Conservation (phyloP, 2,888 invertebrate genomes). For the Papilio demoleus region DNA sequence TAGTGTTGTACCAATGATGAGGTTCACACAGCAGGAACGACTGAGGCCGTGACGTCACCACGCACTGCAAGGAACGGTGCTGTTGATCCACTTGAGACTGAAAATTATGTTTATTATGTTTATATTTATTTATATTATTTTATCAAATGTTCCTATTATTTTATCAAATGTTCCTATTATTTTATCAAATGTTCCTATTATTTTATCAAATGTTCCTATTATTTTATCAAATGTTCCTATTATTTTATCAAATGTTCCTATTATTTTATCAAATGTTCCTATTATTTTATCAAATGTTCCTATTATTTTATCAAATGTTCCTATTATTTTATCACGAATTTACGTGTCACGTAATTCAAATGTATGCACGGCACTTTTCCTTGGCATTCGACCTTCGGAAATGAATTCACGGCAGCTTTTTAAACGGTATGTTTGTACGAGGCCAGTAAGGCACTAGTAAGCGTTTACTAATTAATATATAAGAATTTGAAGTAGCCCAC, state of each 20-base stretch:
- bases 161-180: conserved; percentile 35
- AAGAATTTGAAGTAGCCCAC: conserved; percentile 38
- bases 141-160: conserved; percentile 33
- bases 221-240: conserved; percentile 35
- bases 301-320: conserved; percentile 36
- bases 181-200: conserved; percentile 36
- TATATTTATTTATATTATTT: not conserved
- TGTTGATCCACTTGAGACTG: conserved; percentile 33
- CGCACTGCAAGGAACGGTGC: conserved; percentile 29
- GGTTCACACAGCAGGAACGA: not conserved
- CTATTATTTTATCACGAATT: conserved; percentile 31
- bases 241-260: conserved; percentile 35
- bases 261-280: conserved; percentile 35
- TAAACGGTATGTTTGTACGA: conserved; percentile 22
- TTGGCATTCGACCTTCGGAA: conserved; percentile 3
- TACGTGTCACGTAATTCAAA: conserved; percentile 11
- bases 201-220: conserved; percentile 36
- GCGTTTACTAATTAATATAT: conserved; percentile 41
- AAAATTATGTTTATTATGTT: conserved; percentile 27
- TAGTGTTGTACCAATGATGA: not conserved
- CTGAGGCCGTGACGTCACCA: not conserved
- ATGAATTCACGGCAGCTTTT: conserved; percentile 21
- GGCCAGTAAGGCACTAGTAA: conserved; percentile 42
- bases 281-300: conserved; percentile 35
- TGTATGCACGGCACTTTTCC: conserved; percentile 23